Base-by-base conservation (phyloP, 2,797 vertebrate species). In the Pseudochaenichthys georgianus region DNA sequence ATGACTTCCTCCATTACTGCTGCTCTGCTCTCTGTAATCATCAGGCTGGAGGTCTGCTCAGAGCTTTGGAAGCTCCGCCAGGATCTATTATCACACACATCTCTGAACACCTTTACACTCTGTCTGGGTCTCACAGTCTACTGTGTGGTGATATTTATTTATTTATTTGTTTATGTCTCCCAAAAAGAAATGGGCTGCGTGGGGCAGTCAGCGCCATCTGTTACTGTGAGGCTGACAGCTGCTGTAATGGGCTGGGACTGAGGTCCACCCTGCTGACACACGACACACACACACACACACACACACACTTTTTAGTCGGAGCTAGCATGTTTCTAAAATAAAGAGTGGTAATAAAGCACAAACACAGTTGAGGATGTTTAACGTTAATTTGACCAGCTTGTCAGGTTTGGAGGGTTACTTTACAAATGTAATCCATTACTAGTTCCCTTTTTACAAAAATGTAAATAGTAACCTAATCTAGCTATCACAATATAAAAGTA, bases 101-200 rank as follows among this genome's bases (percentile, higher is more conserved):
- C 80, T 74, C 85, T 21, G 48, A 84, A 73, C 73, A 69, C 67
- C 71, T 73, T 70, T 86, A 88, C 86, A 84, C 70, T 42, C 23
- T 28, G 84, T 70, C 73, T 59, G 31, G 68, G 63, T 85, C 85
- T 83, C 71, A 17, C 46, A 70, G 75, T 72, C 45, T 28, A 76
- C 59, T 13, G 60, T 23, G 10, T 10, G n/a, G 59, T 68, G 46
- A 62, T 64, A 68, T 72, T 78, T 72, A 58, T 73, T 77, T 67
- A 80, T 81, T 72, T 70, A 68, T 83, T 50, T 73, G 77, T 82
- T 83, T 81, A 81, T 88, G 81, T 86, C 78, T 84, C 73, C 50
- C 28, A 45, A 70, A 73, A 78, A 81, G 70, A 78, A 82, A 82
- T 17, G 64, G 55, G 46, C 57, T 82, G 72, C 75, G 64, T 21